Conservation (phyloP, 2,113 vertebrate genomes). For the Forbesichthys papilliferus region DNA sequence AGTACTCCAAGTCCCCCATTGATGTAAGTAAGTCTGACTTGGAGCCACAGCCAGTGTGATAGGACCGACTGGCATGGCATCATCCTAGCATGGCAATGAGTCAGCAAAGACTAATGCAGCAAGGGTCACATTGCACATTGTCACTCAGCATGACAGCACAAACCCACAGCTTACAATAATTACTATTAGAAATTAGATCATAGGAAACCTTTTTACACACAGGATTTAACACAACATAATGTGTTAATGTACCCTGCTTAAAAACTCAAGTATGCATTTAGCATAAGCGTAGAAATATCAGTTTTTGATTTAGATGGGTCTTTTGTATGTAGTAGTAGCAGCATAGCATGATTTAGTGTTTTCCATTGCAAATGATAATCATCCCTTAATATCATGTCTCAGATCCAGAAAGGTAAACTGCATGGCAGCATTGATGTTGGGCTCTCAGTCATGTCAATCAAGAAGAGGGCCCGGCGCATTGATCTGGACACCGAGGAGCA, state of each 20-base stretch:
- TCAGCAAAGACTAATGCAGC: conserved; percentile 60
- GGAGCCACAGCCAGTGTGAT: conserved; percentile 35
- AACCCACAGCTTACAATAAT: background rate
- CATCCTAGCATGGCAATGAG: conserved; percentile 39
- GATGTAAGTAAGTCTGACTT: conserved; percentile 88
- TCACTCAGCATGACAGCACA: conserved; percentile 13
- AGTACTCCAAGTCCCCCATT: conserved; percentile 97
- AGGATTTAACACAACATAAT: background rate
- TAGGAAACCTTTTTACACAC: too few relatives aligned
- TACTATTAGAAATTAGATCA: background rate
- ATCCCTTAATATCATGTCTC: conserved; percentile 34
- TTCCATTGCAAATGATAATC: background rate
- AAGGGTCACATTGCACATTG: conserved; percentile 19
- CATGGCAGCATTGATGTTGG: conserved; percentile 98
- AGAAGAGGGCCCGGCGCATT: conserved; percentile 95
- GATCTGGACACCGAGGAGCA: conserved; percentile 98
- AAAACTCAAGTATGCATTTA: background rate
- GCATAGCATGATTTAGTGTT: background rate
- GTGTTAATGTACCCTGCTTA: background rate
- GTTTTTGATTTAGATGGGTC: background rate
- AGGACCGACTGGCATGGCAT: conserved; percentile 35
- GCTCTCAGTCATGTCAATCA: conserved; percentile 98
- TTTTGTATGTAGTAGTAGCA: background rate
- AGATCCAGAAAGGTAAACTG: conserved; percentile 98
- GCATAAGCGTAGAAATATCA: background rate